Base-by-base conservation (phyloP, 2,888 invertebrate genomes). In the Dexiosoma caninum region DNA sequence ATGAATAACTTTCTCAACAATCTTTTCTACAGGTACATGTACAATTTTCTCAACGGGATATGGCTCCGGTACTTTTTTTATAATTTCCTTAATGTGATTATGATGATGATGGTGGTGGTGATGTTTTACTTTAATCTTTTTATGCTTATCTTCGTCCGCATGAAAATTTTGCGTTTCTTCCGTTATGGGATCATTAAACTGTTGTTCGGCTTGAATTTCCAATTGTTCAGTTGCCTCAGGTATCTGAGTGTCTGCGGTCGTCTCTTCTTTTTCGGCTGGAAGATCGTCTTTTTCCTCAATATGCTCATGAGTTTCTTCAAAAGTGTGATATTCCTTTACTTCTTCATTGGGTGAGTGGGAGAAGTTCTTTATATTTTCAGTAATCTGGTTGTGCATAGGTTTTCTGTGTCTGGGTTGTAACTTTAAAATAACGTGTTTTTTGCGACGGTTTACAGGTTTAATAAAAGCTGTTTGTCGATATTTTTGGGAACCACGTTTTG, bases 81-180 rank as follows among this genome's bases (percentile, higher is more conserved):
- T 91, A 21, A 93, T 90, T 37, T 93, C 93, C 87, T 93, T 92
- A 5, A 93, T 88, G 85, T 93, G 93, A 88, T 92, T 92, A 85
- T 93, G 93, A 85, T 93, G 93, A 86, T 93, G 93, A 84, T 93
- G 93, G 83, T 93, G 93, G 85, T 93, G 93, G 85, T 93, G 93
- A 84, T 93, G 93, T 86, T 93, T 90, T 1, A 90, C 83, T 74
- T 89, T 90, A 10, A 90, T 82, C 72, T 88, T 88, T 69, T 87
- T 83, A 4, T 83, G 82, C 6, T 80, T 78, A 40, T 80, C 81
- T 14, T 81, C 81, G 64, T 77, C 81, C 0, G 67, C 57, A 30
- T 79, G 79, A 12, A 77, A 81, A 44, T 76, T 72, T 70, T 81
- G 81, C 0, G 82, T 81, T 49, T 80, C 78, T 37, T 71, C 72